A percentile compares a stretch with the other conserved stretches of the same genome.
These are phyloP conservation scores for Melangyna quadrimaculata DNA, from an alignment of 2,888 invertebrate genomes.

Conservation along the genomic window DNA sequence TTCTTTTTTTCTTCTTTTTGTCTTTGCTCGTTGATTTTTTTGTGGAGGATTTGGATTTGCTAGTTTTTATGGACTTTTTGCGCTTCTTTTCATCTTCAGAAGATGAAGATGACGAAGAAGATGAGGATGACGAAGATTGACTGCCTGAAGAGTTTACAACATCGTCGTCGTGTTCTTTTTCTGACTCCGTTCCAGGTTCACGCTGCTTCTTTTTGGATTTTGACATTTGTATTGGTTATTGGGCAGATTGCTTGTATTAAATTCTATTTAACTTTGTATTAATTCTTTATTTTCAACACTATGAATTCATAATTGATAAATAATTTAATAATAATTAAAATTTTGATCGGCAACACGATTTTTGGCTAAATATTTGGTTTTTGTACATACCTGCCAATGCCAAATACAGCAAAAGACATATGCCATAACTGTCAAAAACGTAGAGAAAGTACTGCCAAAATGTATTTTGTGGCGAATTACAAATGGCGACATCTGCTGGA, in stretches of 20 bases:
- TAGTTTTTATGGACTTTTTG: constrained; percentile 14
- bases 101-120: constrained; percentile 54
- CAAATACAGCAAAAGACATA: background rate
- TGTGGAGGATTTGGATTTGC: constrained; percentile 28
- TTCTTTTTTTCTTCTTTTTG: constrained; percentile 49
- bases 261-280: background rate
- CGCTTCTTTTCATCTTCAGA: constrained; percentile 23
- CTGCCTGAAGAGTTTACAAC: constrained; percentile 20
- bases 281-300: background rate
- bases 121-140: constrained; percentile 65
- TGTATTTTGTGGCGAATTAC: background rate
- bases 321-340: constrained; percentile 19
- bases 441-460: constrained; percentile 7
- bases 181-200: constrained; percentile 33
- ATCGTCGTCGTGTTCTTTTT: background rate
- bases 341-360: constrained; percentile 41
- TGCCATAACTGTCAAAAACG: constrained; percentile 35
- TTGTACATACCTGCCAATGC: constrained; percentile 11
- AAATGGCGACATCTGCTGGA: background rate
- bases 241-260: background rate
- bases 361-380: constrained; percentile 34
- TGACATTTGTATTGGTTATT: constrained; percentile 39
- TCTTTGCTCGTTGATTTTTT: constrained; percentile 8
- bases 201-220: constrained; percentile 52
- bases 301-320: background rate